phyloP scores from a whole-genome alignment of 2,797 vertebrate genomes.

The Parambassis ranga region DNA sequence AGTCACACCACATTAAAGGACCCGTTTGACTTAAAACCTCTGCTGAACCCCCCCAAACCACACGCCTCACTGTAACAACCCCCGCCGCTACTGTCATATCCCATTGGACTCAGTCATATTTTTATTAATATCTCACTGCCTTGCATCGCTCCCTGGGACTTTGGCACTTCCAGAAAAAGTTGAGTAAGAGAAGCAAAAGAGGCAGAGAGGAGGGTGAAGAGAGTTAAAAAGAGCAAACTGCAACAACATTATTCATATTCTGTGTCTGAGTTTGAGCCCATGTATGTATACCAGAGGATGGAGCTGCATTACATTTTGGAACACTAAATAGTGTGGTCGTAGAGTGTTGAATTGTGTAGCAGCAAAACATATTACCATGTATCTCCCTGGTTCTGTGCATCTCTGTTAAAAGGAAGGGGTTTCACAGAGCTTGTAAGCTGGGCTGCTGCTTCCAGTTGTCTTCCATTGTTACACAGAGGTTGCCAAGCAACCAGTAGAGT shows the following conservation, averaged over 20 bases:
- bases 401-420: no score
- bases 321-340: not conserved
- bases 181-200: slow-evolving; percentile 17
- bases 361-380: no score
- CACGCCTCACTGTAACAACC: slow-evolving; percentile 45
- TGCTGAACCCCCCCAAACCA: slow-evolving; percentile 53
- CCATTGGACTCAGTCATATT: slow-evolving; percentile 67
- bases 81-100: slow-evolving; percentile 72
- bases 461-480: not conserved
- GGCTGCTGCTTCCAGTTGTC: not conserved
- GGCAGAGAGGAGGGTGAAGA: not conserved
- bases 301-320: slow-evolving; percentile 32
- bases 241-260: slow-evolving; percentile 11
- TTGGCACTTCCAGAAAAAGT: slow-evolving; percentile 35
- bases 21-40: slow-evolving; percentile 53
- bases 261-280: slow-evolving; percentile 18
- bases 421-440: not conserved
- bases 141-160: slow-evolving; percentile 15
- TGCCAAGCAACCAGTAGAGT: not conserved
- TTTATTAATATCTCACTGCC: slow-evolving; percentile 70
- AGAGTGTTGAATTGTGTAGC: not conserved
- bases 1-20: slow-evolving; percentile 79
- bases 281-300: slow-evolving; percentile 39
- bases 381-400: no score
- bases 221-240: not conserved